Base-by-base conservation (phyloP, 2,113 vertebrate species). In the Notothenia rossii region DNA sequence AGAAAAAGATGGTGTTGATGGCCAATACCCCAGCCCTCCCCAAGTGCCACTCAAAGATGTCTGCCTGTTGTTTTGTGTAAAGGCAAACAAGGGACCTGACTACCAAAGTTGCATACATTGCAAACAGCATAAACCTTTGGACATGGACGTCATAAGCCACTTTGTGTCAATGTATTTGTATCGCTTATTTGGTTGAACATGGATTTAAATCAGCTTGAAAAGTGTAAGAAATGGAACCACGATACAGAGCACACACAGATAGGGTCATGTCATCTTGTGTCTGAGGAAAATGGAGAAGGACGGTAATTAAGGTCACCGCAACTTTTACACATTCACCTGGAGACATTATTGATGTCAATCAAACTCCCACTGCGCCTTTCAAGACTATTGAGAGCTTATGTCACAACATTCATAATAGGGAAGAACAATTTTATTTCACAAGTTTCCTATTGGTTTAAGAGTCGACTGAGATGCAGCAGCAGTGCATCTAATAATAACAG, bases 401-500 rank as follows among this genome's bases (percentile, higher is more conserved):
- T 59, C 58, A 51, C 58, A 25, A 1, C 15, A 25, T 25, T 49
- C n/a, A 55, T 11, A 18, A 53, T 20, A 7, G 25, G 17, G 51
- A 49, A 69, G 33, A 36, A 54, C 67, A 25, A 14, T 56, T 76
- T 56, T 10, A 76, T 73, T 43, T 55, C 12, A 20, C 49, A 18
- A 71, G 69, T 25, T 66, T 84, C 18, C 45, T 78, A 79, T 87
- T 87, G 64, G 80, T 77, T 90, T 90, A 60, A 60, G 18, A 56
- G 67, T 49, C 11, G 49, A 62, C 72, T 72, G 58, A 77, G 75
- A 80, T 67, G 75, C 67, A 72, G 72, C 73, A 80, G 67, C 81
- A 86, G 81, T 5, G 68, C 69, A 73, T 89, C 90, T 93, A 90
- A 91, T 92, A 91, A 93, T 89, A 92, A 78, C 84, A 51, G 79